These are phyloP conservation scores for Ectemnius cavifrons DNA, from an alignment of 2,888 invertebrate species.

Conservation along the genomic window DNA sequence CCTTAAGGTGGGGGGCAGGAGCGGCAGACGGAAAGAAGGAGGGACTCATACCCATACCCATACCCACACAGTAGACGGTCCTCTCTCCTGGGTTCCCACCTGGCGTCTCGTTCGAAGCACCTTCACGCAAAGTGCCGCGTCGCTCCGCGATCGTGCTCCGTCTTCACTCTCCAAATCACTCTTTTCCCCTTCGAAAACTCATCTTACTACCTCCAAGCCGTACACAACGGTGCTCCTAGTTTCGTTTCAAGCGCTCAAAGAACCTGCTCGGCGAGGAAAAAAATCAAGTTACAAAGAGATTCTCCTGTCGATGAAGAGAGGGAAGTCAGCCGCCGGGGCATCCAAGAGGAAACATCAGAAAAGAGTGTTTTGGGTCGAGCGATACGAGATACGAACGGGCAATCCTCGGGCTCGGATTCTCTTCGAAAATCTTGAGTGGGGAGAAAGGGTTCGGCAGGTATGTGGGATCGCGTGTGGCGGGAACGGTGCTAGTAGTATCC, in stretches of 20 bases:
- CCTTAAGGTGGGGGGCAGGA: slow-evolving; percentile 43
- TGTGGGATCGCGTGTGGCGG: slow-evolving; percentile 33
- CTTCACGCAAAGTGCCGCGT: slow-evolving; percentile 56
- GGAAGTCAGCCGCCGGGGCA: slow-evolving; percentile 2
- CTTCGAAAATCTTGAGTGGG: background rate
- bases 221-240: background rate
- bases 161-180: no score
- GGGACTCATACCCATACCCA: background rate
- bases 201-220: background rate
- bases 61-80: slow-evolving; percentile 8
- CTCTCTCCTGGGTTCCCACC: slow-evolving; percentile 67
- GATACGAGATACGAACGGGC: background rate
- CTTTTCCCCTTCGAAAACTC: background rate
- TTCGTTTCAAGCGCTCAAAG: background rate
- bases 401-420: background rate
- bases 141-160: slow-evolving; percentile 51
- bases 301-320: slow-evolving; percentile 3
- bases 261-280: background rate
- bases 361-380: slow-evolving; percentile 12
- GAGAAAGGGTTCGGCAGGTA: slow-evolving; percentile 9
- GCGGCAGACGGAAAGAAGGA: slow-evolving; percentile 43
- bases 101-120: slow-evolving; percentile 68
- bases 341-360: slow-evolving; percentile 12
- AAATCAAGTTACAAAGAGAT: background rate
- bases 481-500: slow-evolving; percentile 42